A percentile compares a stretch with the other conserved stretches of the same genome.
These are phyloP conservation scores for Strigamia crassipes DNA, from an alignment of 2,888 invertebrate genomes.

Conservation along the genomic window DNA sequence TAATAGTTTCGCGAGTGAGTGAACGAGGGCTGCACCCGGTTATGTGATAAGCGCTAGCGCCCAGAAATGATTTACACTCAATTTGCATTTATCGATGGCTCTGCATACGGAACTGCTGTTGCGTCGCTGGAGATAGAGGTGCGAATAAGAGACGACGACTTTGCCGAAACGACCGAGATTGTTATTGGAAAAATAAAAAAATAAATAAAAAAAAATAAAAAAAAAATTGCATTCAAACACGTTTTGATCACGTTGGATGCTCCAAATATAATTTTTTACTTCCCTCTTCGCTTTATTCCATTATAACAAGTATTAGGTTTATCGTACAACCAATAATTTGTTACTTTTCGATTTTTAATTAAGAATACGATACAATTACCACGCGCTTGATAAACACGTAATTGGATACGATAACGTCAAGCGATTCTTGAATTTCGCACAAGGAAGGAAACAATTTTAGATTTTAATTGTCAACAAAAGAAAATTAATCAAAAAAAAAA, in stretches of 20 bases:
- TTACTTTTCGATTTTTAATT: not conserved
- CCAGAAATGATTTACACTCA: conserved; percentile 10
- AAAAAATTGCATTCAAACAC: conserved; percentile 10
- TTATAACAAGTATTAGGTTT: not conserved
- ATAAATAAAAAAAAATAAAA: not conserved
- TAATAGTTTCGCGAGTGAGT: conserved; percentile 10
- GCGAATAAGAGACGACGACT: not conserved
- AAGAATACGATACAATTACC: not conserved
- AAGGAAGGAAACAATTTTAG: not conserved
- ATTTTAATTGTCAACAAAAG: not conserved
- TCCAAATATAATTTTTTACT: not conserved
- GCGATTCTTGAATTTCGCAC: not conserved
- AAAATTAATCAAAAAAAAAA: not conserved
- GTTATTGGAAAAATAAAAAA: not conserved
- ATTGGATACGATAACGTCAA: not conserved
- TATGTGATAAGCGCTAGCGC: conserved; percentile 4
- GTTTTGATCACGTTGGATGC: not conserved
- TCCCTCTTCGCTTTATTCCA: no score
- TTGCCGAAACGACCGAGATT: not conserved
- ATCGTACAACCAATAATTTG: not conserved
- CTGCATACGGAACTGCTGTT: not conserved
- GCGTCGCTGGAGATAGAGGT: not conserved
- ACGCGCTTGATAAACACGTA: not conserved
- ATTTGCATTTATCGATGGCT: conserved; percentile 10
- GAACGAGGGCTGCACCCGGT: not conserved